A percentile compares a stretch with the other conserved stretches of the same genome.
Conservation (phyloP, 2,113 vertebrate species). For the Poicephalus meyeri region DNA sequence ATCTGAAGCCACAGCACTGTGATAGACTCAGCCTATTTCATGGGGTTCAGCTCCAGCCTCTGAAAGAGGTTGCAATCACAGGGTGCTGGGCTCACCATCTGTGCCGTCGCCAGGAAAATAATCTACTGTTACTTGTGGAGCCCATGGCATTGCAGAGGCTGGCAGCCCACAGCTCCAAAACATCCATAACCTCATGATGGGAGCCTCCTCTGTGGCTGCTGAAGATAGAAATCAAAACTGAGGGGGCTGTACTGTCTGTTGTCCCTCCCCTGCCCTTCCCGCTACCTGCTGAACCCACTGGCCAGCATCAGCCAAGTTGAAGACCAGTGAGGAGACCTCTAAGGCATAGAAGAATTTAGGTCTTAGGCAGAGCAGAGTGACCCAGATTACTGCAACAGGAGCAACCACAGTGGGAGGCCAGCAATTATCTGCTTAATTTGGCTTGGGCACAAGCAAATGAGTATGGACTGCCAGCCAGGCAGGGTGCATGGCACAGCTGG, state of each 20-base stretch:
- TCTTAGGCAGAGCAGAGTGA: neutral
- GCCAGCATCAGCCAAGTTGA: neutral
- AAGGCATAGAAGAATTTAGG: neutral
- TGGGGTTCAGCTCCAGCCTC: neutral
- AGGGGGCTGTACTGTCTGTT: neutral
- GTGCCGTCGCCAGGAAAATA: neutral
- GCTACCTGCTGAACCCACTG: neutral
- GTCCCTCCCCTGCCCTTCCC: neutral
- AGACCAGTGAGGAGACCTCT: neutral
- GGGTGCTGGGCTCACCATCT: neutral
- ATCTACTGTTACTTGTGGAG: neutral
- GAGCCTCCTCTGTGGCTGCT: neutral
- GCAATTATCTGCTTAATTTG: slow-evolving; percentile 11
- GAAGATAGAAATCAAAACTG: neutral
- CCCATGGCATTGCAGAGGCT: neutral
- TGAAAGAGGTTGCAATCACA: neutral
- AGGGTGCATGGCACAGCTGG: neutral
- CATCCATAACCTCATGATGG: neutral
- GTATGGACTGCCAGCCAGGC: neutral
- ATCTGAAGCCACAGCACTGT: neutral
- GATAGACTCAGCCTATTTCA: neutral
- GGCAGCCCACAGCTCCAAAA: neutral
- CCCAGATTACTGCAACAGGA: neutral
- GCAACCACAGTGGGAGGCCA: neutral
- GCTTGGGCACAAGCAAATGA: neutral